Base-by-base conservation (phyloP, 2,888 invertebrate genomes). In the Acronicta psi region DNA sequence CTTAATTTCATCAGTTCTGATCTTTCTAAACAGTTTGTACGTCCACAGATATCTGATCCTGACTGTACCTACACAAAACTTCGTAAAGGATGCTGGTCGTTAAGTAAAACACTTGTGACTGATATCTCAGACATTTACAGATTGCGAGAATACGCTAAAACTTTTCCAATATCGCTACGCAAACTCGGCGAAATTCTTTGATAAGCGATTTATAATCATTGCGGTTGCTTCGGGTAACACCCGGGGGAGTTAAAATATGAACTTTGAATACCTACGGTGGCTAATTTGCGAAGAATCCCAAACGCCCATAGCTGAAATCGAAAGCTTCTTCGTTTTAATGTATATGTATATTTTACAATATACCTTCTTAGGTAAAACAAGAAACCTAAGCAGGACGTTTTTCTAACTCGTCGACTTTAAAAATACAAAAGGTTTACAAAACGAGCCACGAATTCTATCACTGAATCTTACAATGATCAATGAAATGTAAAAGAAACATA, bases 191-290 rank as follows among this genome's bases (percentile, higher is more conserved):
- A 69, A 69, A 88, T 87, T 85, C 88, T 89, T 90, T 85, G 89
- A 90, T 91, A 90, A 91, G 88, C 88, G 87, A 91, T 92, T 92
- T 90, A 88, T 89, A 90, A 91, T 91, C 89, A 90, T 87, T 83
- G 84, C 81, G 77, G 75, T 78, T 73, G 75, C 62, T 65, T 63
- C 59, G 65, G 64, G 62, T 71, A 72, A 66, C 73, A 69, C 70
- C 70, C 67, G 44, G 54, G 69, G 76, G 77, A 84, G 85, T 89
- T 87, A 86, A 81, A 86, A 84, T 83, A 81, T 83, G 85, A 88
- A 86, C 82, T 81, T 64, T 64, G 75, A 72, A 73, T 65, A 58
- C 60, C 67, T 52, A 41, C 8, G 31, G 50, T 25, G 34, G 60
- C 37, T 75, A 57, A 75, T 75, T 59, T 51, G 29, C 20, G 38